phyloP scores from a whole-genome alignment of 2,888 invertebrate genomes.

The Hirtodrosophila cameraria region DNA sequence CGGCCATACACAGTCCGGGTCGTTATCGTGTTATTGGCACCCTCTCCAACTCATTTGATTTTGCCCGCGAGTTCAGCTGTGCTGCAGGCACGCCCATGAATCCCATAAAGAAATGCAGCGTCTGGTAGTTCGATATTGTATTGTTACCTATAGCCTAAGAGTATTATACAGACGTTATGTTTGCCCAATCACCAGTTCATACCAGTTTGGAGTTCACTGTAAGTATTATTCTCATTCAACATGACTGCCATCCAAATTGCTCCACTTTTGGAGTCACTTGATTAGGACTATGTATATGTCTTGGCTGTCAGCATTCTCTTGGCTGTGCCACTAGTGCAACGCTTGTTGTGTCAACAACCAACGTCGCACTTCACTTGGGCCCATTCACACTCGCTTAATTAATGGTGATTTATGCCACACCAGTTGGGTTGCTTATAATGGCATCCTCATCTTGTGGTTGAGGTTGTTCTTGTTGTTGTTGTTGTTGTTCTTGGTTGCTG shows the following conservation, averaged over 20 bases:
- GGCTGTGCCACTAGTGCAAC: neutral
- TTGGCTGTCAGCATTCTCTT: constrained; percentile 10
- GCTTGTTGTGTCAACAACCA: constrained; percentile 63
- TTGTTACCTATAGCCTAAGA: constrained; percentile 42
- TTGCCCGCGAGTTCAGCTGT: constrained; percentile 89
- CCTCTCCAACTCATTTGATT: constrained; percentile 90
- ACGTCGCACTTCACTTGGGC: constrained; percentile 62
- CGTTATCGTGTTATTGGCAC: constrained; percentile 92
- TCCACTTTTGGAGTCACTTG: constrained; percentile 44
- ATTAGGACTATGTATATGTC: constrained; percentile 30
- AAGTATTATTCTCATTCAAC: constrained; percentile 20
- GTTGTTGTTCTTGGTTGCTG: constrained; percentile 11
- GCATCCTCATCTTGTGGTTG: neutral
- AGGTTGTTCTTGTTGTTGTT: constrained; percentile 7
- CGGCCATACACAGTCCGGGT: constrained; percentile 93
- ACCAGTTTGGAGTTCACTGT: constrained; percentile 48
- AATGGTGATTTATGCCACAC: constrained; percentile 73
- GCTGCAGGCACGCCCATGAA: constrained; percentile 91
- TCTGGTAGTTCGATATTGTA: constrained; percentile 86
- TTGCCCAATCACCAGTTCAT: constrained; percentile 32
- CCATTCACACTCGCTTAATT: constrained; percentile 58
- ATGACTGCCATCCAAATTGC: constrained; percentile 18
- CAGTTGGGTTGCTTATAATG: constrained; percentile 33
- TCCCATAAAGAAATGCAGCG: constrained; percentile 90
- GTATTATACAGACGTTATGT: constrained; percentile 53